Evolutionary conservation across 2,888 invertebrate genomes (phyloP), one percentile per base, ranked within the genome.

Genomic region (Noctua janthe): DNA sequence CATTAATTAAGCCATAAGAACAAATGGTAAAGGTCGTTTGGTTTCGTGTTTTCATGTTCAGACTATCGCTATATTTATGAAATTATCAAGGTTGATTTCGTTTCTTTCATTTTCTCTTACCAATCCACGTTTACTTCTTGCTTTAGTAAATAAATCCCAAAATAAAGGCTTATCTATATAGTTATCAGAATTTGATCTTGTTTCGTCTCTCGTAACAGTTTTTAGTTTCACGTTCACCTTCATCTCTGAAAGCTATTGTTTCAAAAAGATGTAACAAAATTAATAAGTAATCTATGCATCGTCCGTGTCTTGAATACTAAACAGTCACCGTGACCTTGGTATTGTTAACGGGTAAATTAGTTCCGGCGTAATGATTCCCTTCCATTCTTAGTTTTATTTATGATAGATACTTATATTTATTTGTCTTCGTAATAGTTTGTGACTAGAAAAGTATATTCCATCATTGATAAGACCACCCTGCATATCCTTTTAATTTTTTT

Each of bases 311-410:
- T 84, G 89, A 81, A 89, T 90, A 72, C 82, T 88, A 83, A 89
- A 51, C 76, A 83, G 76, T 81, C 74, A 75, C 56, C 54, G 74
- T 81, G 81, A 81, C 90, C 90, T 91, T 91, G 91, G 89, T 83
- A 81, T 87, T 89, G 88, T 86, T 84, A 87, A 85, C 88, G 87
- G 88, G 76, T 77, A 86, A 84, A 91, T 91, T 91, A 87, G 90
- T 90, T 89, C 86, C 90, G 83, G 76, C 62, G 81, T 85, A 86
- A 88, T 86, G 88, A 82, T 86, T 87, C 87, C 87, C 89, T 82
- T 87, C 88, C 80, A 84, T 87, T 89, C 76, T 79, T 66, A 78
- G 86, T 74, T 76, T 69, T 78, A 77, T 88, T 84, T 77, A 72
- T 81, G 66, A 75, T 76, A 75, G 59, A 73, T 76, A 76, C 85